Percentiles rank a stretch among this genome's conserved stretches.
phyloP scores from a whole-genome alignment of 2,888 invertebrate genomes.

The Amphiduros pacificus region DNA sequence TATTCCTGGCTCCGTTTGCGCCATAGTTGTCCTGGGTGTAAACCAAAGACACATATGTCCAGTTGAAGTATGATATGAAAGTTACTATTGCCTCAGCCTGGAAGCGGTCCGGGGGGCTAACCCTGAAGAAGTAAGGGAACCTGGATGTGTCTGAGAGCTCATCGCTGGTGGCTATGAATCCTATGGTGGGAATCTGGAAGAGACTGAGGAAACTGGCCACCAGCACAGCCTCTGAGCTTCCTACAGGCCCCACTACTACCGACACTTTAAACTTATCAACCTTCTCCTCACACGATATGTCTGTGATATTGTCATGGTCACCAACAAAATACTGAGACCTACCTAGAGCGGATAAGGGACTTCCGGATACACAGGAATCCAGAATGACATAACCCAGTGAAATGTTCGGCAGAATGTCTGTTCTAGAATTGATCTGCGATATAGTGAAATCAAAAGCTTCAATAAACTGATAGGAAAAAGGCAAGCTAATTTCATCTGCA shows the following conservation, averaged over 20 bases:
- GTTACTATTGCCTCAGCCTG: background rate
- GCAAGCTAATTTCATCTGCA: too few species aligned
- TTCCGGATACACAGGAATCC: too few species aligned
- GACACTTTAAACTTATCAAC: too few species aligned
- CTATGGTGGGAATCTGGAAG: conserved; percentile 6
- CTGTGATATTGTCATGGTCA: too few species aligned
- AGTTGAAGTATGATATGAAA: background rate
- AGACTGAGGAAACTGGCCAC: conserved; percentile 3
- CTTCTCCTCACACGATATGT: too few species aligned
- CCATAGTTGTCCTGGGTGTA: background rate
- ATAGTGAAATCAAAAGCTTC: too few species aligned
- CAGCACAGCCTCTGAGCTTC: conserved; percentile 2
- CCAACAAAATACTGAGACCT: too few species aligned
- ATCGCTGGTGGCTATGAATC: conserved; percentile 11
- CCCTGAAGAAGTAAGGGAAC: conserved; percentile 8
- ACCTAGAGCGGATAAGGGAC: too few species aligned
- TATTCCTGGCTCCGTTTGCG: background rate
- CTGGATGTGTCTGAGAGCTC: conserved; percentile 10
- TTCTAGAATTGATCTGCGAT: too few species aligned
- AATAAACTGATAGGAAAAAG: too few species aligned
- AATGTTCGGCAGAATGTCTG: too few species aligned
- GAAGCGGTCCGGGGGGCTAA: conserved; percentile 11
- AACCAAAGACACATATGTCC: background rate
- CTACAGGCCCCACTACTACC: conserved; percentile 9
- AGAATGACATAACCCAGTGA: too few species aligned